Evolutionary conservation across 2,113 vertebrate genomes (phyloP).

Genomic region (Trichechus manatus): DNA sequence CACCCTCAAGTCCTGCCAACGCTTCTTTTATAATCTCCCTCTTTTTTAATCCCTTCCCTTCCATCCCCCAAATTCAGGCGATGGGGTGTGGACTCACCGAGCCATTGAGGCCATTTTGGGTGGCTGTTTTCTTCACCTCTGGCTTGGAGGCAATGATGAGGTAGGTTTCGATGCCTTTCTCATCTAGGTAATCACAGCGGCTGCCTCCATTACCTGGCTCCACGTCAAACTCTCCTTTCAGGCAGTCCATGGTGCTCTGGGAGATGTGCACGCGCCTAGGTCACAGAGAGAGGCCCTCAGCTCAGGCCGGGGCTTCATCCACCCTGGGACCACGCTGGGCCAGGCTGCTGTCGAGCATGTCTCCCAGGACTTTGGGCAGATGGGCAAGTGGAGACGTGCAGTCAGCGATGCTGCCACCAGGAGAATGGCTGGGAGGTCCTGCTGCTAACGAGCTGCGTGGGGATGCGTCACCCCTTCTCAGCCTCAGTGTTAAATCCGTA

Average conservation of each 20-base stretch:
- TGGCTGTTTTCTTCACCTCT: conserved; percentile 85
- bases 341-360: neutral
- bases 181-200: conserved; percentile 95
- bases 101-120: conserved; percentile 92
- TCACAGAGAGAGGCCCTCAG: neutral
- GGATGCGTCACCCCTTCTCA: neutral
- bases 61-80: rapidly evolving
- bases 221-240: conserved; percentile 95
- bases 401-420: neutral
- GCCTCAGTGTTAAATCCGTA: rapidly evolving
- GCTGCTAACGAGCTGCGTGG: neutral
- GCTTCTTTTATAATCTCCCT: neutral
- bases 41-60: neutral
- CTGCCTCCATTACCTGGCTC: conserved; percentile 94
- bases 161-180: conserved; percentile 95
- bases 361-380: rapidly evolving
- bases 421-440: rapidly evolving
- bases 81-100: conserved; percentile 88
- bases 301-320: rapidly evolving
- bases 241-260: conserved; percentile 95
- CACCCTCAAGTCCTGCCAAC: neutral
- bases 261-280: conserved; percentile 96
- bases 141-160: conserved; percentile 92
- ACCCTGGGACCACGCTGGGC: rapidly evolving
- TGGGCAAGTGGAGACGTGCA: no score